Evolutionary conservation across 2,797 vertebrate genomes (phyloP), one percentile per base, ranked within the genome.

Genomic region (Catostomus latipinnis): DNA sequence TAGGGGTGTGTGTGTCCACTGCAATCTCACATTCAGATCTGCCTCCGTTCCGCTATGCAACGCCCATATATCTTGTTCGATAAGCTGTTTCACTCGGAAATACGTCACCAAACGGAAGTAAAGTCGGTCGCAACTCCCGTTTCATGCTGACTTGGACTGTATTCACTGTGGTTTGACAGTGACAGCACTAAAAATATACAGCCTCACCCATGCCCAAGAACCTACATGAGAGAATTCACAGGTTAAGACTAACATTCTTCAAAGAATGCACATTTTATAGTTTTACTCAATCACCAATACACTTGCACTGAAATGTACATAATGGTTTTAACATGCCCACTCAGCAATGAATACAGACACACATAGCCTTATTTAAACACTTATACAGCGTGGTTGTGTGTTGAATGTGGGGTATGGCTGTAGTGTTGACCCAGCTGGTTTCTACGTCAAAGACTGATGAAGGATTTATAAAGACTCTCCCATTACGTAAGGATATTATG

Each of bases 391-490:
- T 50, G 56, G 9, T 52, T 57, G 11, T 48, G 68, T 71, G 76
- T 71, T 79, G 61, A 49, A 79, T 65, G 69, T 50, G 69, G 49
- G 56, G 66, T 57, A 62, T 81, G 71, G 34, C 71, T 58, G 50
- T 34, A 66, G 46, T 74, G 45, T 73, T 80, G 75, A 83, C 62
- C 46, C 43, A 50, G 57, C 11, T 14, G 5, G 56, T 18, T 54
- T 75, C 68, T 80, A 75, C 61, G 78, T n/a, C 75, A 14, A 34
- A 34, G 18, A 5, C 34, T 72, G 58, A 61, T 79, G 66, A 80
- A 83, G 83, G 73, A 76, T 86, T 86, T 66, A 78, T 78, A 16
- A 76, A 75, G 16, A 52, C 57, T 6, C 34, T 54, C 9, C 63
- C 12, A 56, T 83, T 73, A 66, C 62, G 52, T 82, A 82, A 81